Evolutionary conservation across 2,797 vertebrate species (phyloP).

Genomic region (Periparus ater): DNA sequence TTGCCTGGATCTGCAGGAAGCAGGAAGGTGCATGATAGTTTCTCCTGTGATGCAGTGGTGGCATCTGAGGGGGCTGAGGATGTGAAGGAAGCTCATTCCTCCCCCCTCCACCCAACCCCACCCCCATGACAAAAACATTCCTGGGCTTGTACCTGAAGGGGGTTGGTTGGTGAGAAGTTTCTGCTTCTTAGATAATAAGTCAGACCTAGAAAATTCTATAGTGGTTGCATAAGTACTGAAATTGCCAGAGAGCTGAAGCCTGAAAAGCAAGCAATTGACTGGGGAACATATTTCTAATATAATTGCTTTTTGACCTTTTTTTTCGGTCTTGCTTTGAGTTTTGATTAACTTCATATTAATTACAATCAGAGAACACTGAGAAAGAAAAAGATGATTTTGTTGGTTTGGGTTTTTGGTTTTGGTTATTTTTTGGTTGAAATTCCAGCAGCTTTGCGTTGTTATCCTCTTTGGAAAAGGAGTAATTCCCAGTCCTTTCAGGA

Average conservation of each 20-base stretch:
- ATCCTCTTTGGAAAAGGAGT: neutral
- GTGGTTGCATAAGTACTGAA: slow-evolving; percentile 43
- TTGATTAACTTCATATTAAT: slow-evolving; percentile 9
- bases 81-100: neutral
- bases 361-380: neutral
- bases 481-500: neutral
- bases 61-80: slow-evolving; percentile 32
- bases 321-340: neutral
- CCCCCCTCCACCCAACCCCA: neutral
- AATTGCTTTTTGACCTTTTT: slow-evolving; percentile 11
- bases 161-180: slow-evolving; percentile 18
- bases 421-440: neutral
- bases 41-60: neutral
- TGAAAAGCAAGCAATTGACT: neutral
- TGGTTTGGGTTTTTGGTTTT: neutral
- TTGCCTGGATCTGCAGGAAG: slow-evolving; percentile 37
- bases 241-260: neutral
- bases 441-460: neutral
- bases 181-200: slow-evolving; percentile 14
- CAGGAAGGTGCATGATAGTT: neutral
- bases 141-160: neutral
- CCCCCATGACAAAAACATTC: neutral
- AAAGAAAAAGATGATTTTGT: neutral
- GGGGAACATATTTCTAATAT: neutral
- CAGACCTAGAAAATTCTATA: slow-evolving; percentile 41